A percentile compares a stretch with the other conserved stretches of the same genome.
Evolutionary conservation across 2,113 vertebrate genomes (phyloP).

Genomic region (Leptobrachium ailaonicum): DNA sequence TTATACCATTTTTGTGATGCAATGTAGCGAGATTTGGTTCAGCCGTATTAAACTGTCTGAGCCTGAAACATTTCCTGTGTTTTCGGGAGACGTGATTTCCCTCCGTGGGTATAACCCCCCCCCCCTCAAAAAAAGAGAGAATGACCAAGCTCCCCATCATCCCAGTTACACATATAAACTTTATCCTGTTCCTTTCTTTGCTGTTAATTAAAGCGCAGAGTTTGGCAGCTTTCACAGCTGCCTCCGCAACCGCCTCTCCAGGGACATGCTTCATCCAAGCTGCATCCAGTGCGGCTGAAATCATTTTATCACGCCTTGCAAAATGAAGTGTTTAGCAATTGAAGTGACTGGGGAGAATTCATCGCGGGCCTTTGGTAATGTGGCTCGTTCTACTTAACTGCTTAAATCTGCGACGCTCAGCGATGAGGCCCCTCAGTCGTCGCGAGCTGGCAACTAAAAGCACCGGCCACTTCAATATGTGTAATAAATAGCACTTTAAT

Average conservation of each 20-base stretch:
- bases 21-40: not conserved
- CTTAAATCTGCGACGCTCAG: not conserved
- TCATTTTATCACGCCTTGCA: conserved; percentile 43
- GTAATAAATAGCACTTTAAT: too few species aligned
- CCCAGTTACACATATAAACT: not conserved
- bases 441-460: too few species aligned
- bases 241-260: conserved; percentile 6
- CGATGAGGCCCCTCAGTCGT: not conserved
- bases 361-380: conserved; percentile 14
- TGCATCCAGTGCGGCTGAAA: conserved; percentile 36
- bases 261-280: conserved; percentile 25
- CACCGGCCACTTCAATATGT: too few species aligned
- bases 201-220: conserved; percentile 41
- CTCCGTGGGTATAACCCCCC: too few species aligned
- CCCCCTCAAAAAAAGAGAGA: not conserved
- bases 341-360: conserved; percentile 40
- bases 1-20: not conserved
- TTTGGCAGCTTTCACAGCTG: conserved; percentile 18
- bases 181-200: not conserved
- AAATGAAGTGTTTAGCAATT: conserved; percentile 44
- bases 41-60: too few species aligned
- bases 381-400: conserved; percentile 24
- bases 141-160: not conserved
- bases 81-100: not conserved
- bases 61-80: too few species aligned